phyloP scores from a whole-genome alignment of 2,113 vertebrate genomes.

The Circaetus gallicus region DNA sequence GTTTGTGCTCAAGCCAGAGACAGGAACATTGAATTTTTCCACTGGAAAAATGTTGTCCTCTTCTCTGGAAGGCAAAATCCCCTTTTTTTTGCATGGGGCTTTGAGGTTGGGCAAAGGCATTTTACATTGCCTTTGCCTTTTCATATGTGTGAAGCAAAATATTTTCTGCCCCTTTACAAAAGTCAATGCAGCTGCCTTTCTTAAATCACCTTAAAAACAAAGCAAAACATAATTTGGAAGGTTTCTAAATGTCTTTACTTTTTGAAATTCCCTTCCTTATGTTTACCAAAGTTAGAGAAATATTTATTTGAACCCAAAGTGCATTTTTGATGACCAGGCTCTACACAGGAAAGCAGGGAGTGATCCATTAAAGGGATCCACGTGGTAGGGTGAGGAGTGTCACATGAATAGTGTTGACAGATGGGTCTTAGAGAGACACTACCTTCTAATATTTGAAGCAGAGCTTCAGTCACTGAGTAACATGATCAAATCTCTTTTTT shows the following conservation, averaged over 20 bases:
- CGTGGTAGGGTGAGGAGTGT: not conserved
- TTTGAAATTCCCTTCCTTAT: not conserved
- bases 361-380: not conserved
- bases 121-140: not conserved
- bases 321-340: not conserved
- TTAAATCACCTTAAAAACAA: not conserved
- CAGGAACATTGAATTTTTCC: not conserved
- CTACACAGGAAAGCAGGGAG: not conserved
- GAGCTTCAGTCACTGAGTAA: not conserved
- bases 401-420: not conserved
- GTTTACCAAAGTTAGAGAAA: not conserved
- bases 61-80: not conserved
- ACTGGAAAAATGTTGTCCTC: not conserved
- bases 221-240: not conserved
- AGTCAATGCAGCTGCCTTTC: not conserved
- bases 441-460: not conserved
- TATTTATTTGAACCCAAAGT: not conserved
- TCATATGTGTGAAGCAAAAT: rapidly evolving
- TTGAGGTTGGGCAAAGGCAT: not conserved
- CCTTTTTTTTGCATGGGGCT: rapidly evolving
- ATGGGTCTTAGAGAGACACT: not conserved
- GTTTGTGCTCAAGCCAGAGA: not conserved
- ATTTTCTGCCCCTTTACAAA: not conserved
- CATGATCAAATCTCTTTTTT: not conserved
- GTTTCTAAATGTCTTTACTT: not conserved